Base-by-base conservation (phyloP, 2,888 invertebrate species). In the Podotricha telesiphe region DNA sequence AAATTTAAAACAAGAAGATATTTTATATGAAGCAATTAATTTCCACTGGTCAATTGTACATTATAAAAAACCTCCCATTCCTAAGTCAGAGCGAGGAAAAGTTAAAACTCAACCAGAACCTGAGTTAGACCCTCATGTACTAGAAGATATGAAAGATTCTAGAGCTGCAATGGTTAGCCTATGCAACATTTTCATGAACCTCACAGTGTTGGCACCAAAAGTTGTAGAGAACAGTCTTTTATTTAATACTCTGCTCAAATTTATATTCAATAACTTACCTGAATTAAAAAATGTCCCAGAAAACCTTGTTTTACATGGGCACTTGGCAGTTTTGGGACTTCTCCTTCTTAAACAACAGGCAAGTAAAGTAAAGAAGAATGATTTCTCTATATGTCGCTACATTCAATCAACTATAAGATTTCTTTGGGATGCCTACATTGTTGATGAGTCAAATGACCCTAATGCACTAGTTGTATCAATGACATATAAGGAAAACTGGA, bases 171-270 rank as follows among this genome's bases (percentile, higher is more conserved):
- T 98, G 94, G 96, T 97, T 73, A 97, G 98, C 76, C 94, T 97
- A 40, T 98, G 98, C 86, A 98, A 98, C 82, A 96, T 98, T 69
- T 95, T 98, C 75, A 97, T 98, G 96, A 98, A 98, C 83, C 94
- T 98, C 2, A 96, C 97, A 15, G 98, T 98, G 0, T 87, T 98
- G 70, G 98, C 98, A 78, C 95, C 96, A 0, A 96, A 96, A 85
- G 89, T 96, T 58, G 97, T 97, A 7, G 96, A 97, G 82, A 95
- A 95, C 74, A 96, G 96, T 70, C 89, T 94, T 61, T 89, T 96
- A 13, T 98, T 98, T 83, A 95, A 96, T 75, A 96, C 96, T 68
- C 90, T 98, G 45, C 91, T 98, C 11, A 97, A 97, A 83, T 98
- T 97, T 80, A 95, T 97, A 65, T 96, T 97, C 77, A 96, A 96